These are phyloP conservation scores for Cryptocephalus primarius DNA, from an alignment of 2,888 invertebrate species.

Conservation along the genomic window DNA sequence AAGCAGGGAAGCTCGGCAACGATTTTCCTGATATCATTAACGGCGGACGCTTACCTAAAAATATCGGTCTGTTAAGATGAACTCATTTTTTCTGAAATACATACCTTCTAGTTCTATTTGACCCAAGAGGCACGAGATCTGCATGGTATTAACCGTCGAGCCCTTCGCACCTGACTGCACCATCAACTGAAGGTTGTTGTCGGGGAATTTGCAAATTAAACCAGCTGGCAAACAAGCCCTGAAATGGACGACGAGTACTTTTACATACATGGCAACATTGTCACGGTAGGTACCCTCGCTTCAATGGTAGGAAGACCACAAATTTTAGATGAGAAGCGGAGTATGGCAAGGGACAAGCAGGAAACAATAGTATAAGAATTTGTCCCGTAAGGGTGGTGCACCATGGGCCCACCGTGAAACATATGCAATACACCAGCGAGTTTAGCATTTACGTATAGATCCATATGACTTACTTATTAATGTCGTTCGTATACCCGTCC, in stretches of 20 bases:
- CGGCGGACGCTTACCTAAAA: constrained; percentile 72
- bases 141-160: constrained; percentile 95
- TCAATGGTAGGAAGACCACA: too few relatives aligned
- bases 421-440: too few relatives aligned
- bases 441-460: background rate
- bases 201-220: constrained; percentile 76
- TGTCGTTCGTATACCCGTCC: constrained; percentile 79
- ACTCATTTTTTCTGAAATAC: background rate
- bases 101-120: constrained; percentile 92
- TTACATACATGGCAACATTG: too few relatives aligned
- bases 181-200: constrained; percentile 97
- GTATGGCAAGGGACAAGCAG: too few relatives aligned
- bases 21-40: constrained; percentile 87
- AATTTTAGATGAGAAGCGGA: too few relatives aligned
- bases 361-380: too few relatives aligned
- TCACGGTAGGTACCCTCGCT: too few relatives aligned
- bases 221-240: constrained; percentile 75
- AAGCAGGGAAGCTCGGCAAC: constrained; percentile 83
- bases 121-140: constrained; percentile 94
- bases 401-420: too few relatives aligned
- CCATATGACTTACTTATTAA: constrained; percentile 55
- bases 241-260: constrained; percentile 12
- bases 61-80: too few relatives aligned
- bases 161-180: constrained; percentile 98
- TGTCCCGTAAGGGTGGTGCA: too few relatives aligned